Evolutionary conservation across 2,113 vertebrate species (phyloP).

Genomic region (Calyptomena viridis): DNA sequence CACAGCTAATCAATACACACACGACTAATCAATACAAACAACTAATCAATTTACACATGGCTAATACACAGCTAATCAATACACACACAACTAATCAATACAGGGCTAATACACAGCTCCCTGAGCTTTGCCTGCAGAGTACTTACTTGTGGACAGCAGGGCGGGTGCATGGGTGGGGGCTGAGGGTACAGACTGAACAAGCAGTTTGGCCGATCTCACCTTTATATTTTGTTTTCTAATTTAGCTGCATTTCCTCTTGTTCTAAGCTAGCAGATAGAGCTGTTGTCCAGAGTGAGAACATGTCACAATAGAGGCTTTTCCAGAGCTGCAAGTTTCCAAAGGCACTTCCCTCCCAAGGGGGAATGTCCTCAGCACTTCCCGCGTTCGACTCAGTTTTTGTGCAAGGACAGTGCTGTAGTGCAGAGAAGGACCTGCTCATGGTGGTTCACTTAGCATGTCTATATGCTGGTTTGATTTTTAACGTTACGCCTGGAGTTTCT

Average conservation of each 20-base stretch:
- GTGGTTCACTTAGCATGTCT: not conserved
- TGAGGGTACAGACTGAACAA: fast-evolving
- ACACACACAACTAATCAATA: not conserved
- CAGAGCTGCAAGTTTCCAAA: not conserved
- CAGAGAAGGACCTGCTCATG: fast-evolving
- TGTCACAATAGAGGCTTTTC: fast-evolving
- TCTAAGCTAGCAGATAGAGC: not conserved
- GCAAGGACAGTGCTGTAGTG: not conserved
- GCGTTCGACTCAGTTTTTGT: not conserved
- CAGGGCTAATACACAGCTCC: not conserved
- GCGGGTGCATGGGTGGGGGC: fast-evolving
- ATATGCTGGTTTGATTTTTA: not conserved
- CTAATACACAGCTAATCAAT: not conserved
- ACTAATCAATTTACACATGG: no score
- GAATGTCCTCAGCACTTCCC: not conserved
- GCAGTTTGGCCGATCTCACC: not conserved
- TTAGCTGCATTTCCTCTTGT: not conserved
- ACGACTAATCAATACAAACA: not conserved
- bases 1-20: not conserved
- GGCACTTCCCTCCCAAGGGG: not conserved
- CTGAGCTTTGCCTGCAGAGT: not conserved
- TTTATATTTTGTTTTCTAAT: not conserved
- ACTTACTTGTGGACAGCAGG: fast-evolving
- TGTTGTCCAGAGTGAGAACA: fast-evolving
- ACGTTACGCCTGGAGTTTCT: not conserved